These are phyloP conservation scores for Troglohyphantes excavatus DNA, from an alignment of 2,888 invertebrate species.

Conservation along the genomic window DNA sequence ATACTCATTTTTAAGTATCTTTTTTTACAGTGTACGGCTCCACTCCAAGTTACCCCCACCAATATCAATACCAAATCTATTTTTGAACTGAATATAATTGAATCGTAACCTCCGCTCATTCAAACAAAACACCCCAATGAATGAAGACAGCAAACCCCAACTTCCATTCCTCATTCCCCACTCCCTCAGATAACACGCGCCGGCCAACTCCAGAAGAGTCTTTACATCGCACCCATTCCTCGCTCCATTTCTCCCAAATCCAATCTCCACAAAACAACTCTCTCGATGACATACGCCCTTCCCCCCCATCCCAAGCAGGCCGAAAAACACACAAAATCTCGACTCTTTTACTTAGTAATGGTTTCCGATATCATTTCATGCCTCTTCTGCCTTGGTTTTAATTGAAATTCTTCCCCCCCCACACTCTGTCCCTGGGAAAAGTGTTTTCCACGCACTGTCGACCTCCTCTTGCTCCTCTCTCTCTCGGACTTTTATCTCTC, in stretches of 20 bases:
- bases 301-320: too few species aligned
- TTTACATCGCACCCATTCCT: neutral
- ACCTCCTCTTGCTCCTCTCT: neutral
- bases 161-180: neutral
- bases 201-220: neutral
- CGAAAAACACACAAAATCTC: neutral
- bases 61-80: too few species aligned
- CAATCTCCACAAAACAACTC: neutral
- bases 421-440: neutral
- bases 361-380: neutral
- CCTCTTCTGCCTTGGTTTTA: neutral
- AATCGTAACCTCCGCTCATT: too few species aligned
- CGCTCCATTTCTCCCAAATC: too few species aligned
- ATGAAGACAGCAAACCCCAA: too few species aligned
- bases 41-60: too few species aligned
- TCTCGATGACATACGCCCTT: neutral
- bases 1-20: too few species aligned
- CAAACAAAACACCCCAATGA: too few species aligned
- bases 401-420: neutral
- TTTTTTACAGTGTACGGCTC: too few species aligned
- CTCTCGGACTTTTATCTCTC: neutral
- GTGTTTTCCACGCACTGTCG: neutral
- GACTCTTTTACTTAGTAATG: constrained; percentile 2
- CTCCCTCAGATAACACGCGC: neutral
- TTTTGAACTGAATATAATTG: too few species aligned